phyloP scores from a whole-genome alignment of 2,797 vertebrate species.

The Threskiornis aethiopicus region DNA sequence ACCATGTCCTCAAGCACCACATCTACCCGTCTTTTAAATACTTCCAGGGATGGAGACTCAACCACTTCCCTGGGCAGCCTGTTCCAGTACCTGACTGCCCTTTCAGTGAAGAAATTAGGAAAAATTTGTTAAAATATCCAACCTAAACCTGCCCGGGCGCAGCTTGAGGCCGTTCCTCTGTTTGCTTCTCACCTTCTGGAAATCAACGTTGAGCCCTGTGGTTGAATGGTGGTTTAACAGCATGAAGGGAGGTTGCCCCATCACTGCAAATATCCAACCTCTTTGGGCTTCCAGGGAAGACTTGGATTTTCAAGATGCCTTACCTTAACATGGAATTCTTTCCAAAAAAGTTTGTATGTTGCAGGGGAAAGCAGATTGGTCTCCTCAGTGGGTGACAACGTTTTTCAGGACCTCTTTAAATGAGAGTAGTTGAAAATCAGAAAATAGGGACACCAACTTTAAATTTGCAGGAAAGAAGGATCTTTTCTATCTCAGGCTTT shows the following conservation, averaged over 20 bases:
- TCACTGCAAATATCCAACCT: neutral
- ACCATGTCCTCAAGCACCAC: neutral
- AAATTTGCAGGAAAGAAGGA: neutral
- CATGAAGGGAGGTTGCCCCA: neutral
- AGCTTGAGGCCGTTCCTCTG: neutral
- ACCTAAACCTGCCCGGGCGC: rapidly evolving
- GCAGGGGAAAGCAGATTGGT: neutral
- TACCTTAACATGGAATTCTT: neutral
- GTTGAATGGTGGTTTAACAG: neutral
- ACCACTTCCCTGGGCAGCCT: neutral
- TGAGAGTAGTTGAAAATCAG: neutral
- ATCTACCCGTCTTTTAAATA: neutral
- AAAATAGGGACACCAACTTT: neutral
- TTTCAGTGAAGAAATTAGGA: neutral
- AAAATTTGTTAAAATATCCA: no score
- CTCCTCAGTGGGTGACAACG: neutral
- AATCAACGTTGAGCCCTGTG: neutral
- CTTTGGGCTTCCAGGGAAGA: neutral
- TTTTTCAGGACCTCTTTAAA: neutral
- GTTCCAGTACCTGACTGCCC: neutral
- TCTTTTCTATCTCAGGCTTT: neutral
- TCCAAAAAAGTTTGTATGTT: neutral
- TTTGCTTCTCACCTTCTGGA: neutral
- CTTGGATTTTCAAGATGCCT: neutral
- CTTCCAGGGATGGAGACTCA: neutral